Evolutionary conservation across 2,113 vertebrate genomes (phyloP).

Genomic region (Thomomys bottae): DNA sequence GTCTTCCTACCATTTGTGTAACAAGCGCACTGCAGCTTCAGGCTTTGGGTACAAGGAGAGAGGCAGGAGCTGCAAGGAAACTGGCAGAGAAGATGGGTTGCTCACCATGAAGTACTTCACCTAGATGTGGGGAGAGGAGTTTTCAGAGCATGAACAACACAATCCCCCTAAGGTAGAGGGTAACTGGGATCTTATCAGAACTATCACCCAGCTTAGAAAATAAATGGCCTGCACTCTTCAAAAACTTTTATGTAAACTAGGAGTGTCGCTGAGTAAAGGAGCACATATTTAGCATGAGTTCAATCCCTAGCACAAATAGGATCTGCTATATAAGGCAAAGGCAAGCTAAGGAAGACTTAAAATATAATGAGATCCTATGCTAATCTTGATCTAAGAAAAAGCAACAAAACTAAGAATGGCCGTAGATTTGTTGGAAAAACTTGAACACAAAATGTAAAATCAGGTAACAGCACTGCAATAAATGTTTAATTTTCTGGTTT

Average conservation of each 20-base stretch:
- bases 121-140: conserved; percentile 82
- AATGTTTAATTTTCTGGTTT: neutral
- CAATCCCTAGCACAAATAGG: neutral
- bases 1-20: conserved; percentile 93
- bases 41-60: conserved; percentile 93
- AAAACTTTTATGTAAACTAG: neutral
- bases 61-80: conserved; percentile 93
- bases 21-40: conserved; percentile 89
- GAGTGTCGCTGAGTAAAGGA: neutral
- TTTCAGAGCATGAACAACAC: neutral
- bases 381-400: neutral
- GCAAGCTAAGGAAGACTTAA: neutral
- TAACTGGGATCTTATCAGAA: neutral
- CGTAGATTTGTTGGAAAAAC: neutral
- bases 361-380: neutral
- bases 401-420: neutral
- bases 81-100: conserved; percentile 93
- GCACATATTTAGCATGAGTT: neutral
- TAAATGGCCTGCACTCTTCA: rapidly evolving
- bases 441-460: neutral
- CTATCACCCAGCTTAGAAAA: neutral
- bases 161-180: rapidly evolving
- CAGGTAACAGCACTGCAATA: neutral
- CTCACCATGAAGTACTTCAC: conserved; percentile 92
- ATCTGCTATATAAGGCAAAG: neutral